These are phyloP conservation scores for Tenrec ecaudatus DNA, from an alignment of 2,113 vertebrate species.

Conservation along the genomic window DNA sequence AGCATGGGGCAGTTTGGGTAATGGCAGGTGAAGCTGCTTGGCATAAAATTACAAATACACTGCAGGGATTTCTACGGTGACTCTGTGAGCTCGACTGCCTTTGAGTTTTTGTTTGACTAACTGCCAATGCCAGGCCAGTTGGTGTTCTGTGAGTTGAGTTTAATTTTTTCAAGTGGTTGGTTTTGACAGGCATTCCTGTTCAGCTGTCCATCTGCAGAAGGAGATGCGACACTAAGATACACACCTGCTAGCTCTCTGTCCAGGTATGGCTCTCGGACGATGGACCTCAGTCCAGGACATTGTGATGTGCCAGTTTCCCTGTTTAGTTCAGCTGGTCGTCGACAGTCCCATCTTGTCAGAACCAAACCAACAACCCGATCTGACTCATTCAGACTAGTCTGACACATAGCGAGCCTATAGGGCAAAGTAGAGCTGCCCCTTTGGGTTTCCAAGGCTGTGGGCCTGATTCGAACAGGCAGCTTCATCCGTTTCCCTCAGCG, in stretches of 20 bases:
- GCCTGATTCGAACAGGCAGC: too few relatives aligned
- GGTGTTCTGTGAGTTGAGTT: not conserved
- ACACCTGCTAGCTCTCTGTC: not conserved
- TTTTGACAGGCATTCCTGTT: not conserved
- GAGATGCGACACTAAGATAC: not conserved
- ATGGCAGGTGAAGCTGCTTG: not conserved
- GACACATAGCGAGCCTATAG: too few relatives aligned
- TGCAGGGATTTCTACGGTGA: rapidly evolving
- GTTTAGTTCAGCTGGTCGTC: too few relatives aligned
- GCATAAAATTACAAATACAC: not conserved
- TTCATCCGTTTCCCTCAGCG: too few relatives aligned
- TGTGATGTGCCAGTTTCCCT: too few relatives aligned
- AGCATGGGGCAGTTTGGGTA: not conserved
- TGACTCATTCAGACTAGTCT: too few relatives aligned
- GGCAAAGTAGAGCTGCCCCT: too few relatives aligned
- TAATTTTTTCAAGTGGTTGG: not conserved
- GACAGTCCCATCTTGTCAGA: too few relatives aligned
- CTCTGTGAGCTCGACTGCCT: not conserved
- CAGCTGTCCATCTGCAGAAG: not conserved
- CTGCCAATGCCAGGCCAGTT: not conserved
- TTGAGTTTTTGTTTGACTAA: not conserved
- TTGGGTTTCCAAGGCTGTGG: too few relatives aligned
- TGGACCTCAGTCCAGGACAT: not conserved
- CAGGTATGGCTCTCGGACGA: too few relatives aligned
- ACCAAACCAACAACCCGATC: too few relatives aligned